phyloP scores from a whole-genome alignment of 1,140 invertebrate species.

The Streblospio benedicti region DNA sequence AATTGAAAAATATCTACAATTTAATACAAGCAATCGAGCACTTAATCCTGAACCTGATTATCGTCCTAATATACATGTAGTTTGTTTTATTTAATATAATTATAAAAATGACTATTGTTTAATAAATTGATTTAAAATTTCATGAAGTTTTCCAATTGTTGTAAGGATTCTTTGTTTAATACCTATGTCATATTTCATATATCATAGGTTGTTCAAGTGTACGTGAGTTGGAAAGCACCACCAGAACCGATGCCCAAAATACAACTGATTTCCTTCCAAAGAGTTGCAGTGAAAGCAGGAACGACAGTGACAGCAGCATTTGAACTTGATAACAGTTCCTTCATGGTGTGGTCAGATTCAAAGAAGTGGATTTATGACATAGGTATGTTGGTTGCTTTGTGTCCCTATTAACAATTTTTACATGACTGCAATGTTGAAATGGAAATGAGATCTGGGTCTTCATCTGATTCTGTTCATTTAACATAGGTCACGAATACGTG shows the following conservation, averaged over 20 bases:
- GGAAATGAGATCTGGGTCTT: too few relatives aligned
- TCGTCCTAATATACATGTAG: too few relatives aligned
- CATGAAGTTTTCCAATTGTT: background rate
- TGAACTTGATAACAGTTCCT: conserved; percentile 22
- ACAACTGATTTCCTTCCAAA: conserved; percentile 33
- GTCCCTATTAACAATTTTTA: too few relatives aligned
- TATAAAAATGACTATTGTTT: too few relatives aligned
- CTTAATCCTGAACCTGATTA: too few relatives aligned
- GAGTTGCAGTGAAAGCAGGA: conserved; percentile 18
- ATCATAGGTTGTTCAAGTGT: conserved; percentile 36
- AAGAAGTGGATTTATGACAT: conserved; percentile 28
- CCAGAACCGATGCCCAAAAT: conserved; percentile 31
- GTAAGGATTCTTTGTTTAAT: background rate
- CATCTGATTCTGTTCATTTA: too few relatives aligned
- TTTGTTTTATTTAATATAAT: too few relatives aligned
- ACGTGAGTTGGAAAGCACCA: conserved; percentile 31
- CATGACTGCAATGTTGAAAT: too few relatives aligned
- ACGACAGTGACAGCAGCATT: conserved; percentile 6
- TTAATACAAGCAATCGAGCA: too few relatives aligned
- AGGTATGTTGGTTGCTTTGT: too few relatives aligned
- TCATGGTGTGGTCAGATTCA: conserved; percentile 36
- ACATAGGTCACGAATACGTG: too few relatives aligned
- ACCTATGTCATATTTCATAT: background rate
- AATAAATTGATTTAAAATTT: background rate
- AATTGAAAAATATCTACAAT: too few relatives aligned